phyloP scores from a whole-genome alignment of 2,797 vertebrate genomes.

The Parotocinclus haroldoi region DNA sequence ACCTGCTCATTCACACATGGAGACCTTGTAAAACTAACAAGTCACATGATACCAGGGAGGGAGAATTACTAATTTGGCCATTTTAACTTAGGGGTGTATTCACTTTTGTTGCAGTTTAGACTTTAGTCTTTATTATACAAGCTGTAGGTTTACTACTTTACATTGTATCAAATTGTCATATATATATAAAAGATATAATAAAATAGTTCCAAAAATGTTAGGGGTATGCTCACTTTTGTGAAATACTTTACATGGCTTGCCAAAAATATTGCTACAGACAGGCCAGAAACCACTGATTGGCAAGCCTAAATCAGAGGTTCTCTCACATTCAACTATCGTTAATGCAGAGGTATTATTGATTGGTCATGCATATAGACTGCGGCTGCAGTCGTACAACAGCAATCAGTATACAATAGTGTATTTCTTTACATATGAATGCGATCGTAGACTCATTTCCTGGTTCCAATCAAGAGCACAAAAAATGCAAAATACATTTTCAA shows the following conservation, averaged over 20 bases:
- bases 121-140: no score
- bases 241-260: background rate
- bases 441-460: background rate
- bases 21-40: no score
- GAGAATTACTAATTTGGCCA: no score
- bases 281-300: background rate
- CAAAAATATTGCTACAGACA: conserved; percentile 1
- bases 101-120: no score
- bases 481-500: background rate
- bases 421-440: background rate
- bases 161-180: no score
- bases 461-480: background rate
- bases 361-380: background rate
- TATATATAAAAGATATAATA: no score
- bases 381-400: background rate
- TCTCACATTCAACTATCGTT: background rate
- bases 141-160: no score
- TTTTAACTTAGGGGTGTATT: no score
- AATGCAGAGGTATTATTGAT: background rate
- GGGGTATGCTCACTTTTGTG: no score
- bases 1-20: no score
- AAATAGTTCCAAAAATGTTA: no score
- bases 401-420: background rate
- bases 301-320: conserved; percentile 5
- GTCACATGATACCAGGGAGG: no score